A percentile compares a stretch with the other conserved stretches of the same genome.
Evolutionary conservation across 2,797 vertebrate genomes (phyloP).

Genomic region (Micropoecilia bifurca): DNA sequence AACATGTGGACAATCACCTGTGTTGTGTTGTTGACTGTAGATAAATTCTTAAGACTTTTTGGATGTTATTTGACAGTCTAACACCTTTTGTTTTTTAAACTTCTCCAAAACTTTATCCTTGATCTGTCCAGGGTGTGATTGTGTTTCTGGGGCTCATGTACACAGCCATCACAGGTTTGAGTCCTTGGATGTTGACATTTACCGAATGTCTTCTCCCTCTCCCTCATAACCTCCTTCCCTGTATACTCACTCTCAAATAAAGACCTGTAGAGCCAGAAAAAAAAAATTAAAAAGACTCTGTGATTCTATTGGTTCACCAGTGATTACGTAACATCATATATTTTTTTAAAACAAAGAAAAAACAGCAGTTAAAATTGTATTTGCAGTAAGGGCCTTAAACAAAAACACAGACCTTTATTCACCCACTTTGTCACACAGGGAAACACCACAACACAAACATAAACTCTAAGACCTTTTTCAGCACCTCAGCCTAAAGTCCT

Average conservation of each 20-base stretch:
- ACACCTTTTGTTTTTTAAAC: background rate
- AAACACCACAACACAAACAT: slow-evolving; percentile 11
- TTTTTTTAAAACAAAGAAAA: background rate
- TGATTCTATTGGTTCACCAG: background rate
- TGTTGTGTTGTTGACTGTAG: too few relatives aligned
- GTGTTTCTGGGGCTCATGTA: background rate
- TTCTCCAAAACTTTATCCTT: background rate
- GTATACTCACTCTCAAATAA: too few relatives aligned
- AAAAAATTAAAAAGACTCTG: too few relatives aligned
- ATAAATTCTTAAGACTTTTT: background rate
- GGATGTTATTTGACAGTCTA: background rate
- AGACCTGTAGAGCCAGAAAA: too few relatives aligned
- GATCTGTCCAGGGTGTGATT: background rate
- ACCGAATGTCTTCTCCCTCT: too few relatives aligned
- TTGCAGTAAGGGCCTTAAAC: background rate
- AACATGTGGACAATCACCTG: too few relatives aligned
- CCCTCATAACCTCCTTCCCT: too few relatives aligned
- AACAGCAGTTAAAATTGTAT: background rate
- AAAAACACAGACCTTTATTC: background rate
- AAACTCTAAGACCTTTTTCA: slow-evolving; percentile 26
- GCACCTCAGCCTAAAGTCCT: slow-evolving; percentile 63
- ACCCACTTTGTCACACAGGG: background rate
- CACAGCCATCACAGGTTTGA: too few relatives aligned
- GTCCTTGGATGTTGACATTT: too few relatives aligned
- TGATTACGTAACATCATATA: background rate